A percentile compares a stretch with the other conserved stretches of the same genome.
Conservation (phyloP, 2,888 invertebrate species). For the Podabrus alpinus region DNA sequence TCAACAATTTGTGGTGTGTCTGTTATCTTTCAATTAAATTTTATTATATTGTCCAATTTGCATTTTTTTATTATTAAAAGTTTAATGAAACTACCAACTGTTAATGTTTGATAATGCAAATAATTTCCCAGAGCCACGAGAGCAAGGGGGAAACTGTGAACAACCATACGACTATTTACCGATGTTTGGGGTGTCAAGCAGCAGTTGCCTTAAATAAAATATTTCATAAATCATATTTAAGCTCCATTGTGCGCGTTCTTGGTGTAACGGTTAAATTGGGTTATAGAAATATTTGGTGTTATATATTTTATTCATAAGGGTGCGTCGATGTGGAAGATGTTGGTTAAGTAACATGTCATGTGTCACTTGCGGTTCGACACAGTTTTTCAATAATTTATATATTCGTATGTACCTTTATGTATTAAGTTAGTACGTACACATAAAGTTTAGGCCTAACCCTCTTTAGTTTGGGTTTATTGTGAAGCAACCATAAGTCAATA, state of each 20-base stretch:
- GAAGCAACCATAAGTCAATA: conserved; percentile 1
- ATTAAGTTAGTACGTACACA: background rate
- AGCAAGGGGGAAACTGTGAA: background rate
- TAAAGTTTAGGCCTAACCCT: background rate
- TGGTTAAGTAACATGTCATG: conserved; percentile 34
- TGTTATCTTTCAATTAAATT: background rate
- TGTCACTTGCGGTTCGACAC: conserved; percentile 32
- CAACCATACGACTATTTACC: conserved; percentile 40
- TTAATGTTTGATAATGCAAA: background rate
- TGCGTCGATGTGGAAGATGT: conserved; percentile 35
- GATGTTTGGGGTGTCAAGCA: conserved; percentile 50
- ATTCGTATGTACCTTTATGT: conserved; percentile 13
- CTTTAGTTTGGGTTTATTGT: background rate
- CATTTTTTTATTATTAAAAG: background rate
- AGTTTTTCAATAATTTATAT: conserved; percentile 27
- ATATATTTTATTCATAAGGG: conserved; percentile 35
- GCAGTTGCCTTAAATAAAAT: conserved; percentile 53
- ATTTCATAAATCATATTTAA: conserved; percentile 57
- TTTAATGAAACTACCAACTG: background rate
- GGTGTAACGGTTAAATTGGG: conserved; percentile 51
- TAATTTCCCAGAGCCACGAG: conserved; percentile 12
- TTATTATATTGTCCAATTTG: background rate
- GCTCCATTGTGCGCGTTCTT: conserved; percentile 48
- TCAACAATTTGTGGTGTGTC: background rate
- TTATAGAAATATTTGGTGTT: conserved; percentile 38